Evolutionary conservation across 2,888 invertebrate genomes (phyloP).

Genomic region (Erebia palarica): DNA sequence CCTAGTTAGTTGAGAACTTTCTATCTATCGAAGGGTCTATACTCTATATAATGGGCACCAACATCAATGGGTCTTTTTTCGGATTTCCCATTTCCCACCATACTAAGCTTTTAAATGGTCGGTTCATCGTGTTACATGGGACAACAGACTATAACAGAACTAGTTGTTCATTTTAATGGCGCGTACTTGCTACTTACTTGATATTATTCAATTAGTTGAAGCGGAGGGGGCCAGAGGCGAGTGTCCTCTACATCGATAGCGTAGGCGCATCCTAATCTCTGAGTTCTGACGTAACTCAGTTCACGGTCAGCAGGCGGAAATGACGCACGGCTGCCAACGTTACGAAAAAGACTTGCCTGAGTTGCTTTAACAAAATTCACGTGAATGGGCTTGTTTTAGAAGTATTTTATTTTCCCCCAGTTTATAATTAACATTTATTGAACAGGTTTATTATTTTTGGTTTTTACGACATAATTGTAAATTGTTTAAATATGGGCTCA

Average conservation of each 20-base stretch:
- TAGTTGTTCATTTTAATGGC: conserved; percentile 12
- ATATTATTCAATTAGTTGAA: conserved; percentile 21
- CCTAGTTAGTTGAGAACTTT: no score
- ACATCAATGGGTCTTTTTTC: no score
- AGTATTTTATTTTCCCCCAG: neutral
- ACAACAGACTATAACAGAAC: neutral
- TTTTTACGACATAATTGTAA: neutral
- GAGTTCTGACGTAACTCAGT: conserved; percentile 78
- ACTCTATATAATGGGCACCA: no score
- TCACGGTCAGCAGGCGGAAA: conserved; percentile 80
- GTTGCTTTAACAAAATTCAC: conserved; percentile 46
- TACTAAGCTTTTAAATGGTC: neutral
- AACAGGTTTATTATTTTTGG: neutral
- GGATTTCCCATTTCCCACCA: neutral
- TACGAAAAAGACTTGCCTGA: conserved; percentile 57
- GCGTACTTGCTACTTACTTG: neutral
- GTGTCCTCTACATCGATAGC: conserved; percentile 54
- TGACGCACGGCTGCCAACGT: conserved; percentile 72
- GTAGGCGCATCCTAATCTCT: conserved; percentile 72
- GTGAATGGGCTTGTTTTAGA: conserved; percentile 19
- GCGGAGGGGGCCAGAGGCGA: conserved; percentile 44
- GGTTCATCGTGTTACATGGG: neutral
- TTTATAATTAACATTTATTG: neutral
- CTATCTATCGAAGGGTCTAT: no score
- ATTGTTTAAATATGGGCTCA: neutral